Conservation (phyloP, 1,140 invertebrate species). For the Lucilia cuprina region DNA sequence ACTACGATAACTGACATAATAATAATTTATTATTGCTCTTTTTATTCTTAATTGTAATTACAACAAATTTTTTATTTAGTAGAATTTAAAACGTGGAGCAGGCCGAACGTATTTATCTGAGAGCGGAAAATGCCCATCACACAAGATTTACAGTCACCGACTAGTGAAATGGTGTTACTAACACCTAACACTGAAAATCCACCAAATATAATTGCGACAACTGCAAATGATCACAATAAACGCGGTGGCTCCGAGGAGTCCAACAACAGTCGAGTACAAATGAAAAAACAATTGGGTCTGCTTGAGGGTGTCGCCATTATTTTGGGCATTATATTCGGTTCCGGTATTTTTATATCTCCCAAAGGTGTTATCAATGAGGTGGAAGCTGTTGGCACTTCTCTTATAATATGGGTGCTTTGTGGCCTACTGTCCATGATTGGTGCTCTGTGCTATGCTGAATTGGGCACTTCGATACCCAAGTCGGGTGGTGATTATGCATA, state of each 20-base stretch:
- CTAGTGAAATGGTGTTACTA: conserved; percentile 60
- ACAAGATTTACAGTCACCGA: conserved; percentile 54
- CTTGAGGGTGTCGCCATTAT: conserved; percentile 88
- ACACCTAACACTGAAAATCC: conserved; percentile 52
- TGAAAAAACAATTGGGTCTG: conserved; percentile 83
- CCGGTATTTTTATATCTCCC: conserved; percentile 95
- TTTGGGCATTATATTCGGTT: conserved; percentile 88
- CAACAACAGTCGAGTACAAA: conserved; percentile 65
- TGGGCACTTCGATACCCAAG: conserved; percentile 82
- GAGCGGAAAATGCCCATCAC: conserved; percentile 43
- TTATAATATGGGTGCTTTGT: conserved; percentile 89
- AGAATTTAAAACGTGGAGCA: conserved; percentile 33
- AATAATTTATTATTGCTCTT: conserved; percentile 2
- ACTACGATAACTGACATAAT: neutral
- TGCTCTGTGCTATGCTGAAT: conserved; percentile 93
- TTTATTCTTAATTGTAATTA: neutral
- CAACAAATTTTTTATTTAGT: neutral
- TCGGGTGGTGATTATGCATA: conserved; percentile 95
- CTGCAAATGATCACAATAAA: neutral
- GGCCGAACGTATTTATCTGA: neutral
- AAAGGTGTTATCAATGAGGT: conserved; percentile 90
- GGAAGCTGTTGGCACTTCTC: conserved; percentile 84
- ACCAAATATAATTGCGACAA: conserved; percentile 29
- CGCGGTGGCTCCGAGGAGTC: conserved; percentile 56
- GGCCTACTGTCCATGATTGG: conserved; percentile 88